Base-by-base conservation (phyloP, 2,113 vertebrate genomes). In the Hiodon tergisus region DNA sequence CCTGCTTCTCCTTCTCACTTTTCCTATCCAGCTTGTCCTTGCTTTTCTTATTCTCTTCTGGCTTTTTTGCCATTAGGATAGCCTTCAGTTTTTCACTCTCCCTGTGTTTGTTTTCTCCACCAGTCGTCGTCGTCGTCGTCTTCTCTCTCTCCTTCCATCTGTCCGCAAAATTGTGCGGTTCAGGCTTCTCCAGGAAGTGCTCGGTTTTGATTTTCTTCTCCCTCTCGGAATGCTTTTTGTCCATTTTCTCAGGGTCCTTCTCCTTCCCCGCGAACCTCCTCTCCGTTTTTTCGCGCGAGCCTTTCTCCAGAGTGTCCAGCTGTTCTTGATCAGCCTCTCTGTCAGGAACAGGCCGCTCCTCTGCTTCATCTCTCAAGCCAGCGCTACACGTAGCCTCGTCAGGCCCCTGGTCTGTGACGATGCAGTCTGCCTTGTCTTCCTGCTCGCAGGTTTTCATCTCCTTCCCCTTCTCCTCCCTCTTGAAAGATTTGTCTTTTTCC, bases 11-110 rank as follows among this genome's bases (percentile, higher is more conserved):
- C 86, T 89, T 94, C 31, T 98, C 96, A 58, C 91, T 87, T 70
- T 92, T 96, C 78, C 93, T 95, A 57, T 98, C 97, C 4, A 81
- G 6, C 85, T 93, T 98, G 61, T 99, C 96, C 87, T 93, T 97
- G 79, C 72, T 93, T 86, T 93, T 97, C 78, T 95, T 93, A 88
- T 90, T 89, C 46, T 98, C 96, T 46, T 98, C 97, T 5, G 86
- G 71, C 86, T 94, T 98, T 87, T 93, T 97, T 75, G 90, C 53
- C 51, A 83, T 13, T 54, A 86, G 76, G 46, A 80, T 71, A 65
- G 77, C 92, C 89, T 94, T 97, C 17, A 91, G 80, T 82, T 93
- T 98, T 62, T 99, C 97, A 3, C 87, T 90, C 78, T 99, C 97
- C 87, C 92, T 96, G 87, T 94, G 91, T 78, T 86, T 90, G 82